Base-by-base conservation (phyloP, 1,140 invertebrate species). In the Rhysida immarginata region DNA sequence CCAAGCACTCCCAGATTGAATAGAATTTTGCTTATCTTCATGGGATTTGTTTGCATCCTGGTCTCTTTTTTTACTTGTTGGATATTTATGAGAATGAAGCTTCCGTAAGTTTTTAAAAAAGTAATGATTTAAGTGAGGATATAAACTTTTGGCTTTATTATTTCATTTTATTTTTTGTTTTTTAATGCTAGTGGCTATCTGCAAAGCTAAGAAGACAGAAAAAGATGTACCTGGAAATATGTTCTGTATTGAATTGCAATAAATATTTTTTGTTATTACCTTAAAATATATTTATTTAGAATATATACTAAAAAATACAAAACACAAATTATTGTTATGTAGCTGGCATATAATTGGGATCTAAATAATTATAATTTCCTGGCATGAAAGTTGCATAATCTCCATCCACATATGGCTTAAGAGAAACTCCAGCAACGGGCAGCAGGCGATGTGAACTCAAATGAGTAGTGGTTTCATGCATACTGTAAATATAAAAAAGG, bases 41-140 rank as follows among this genome's bases (percentile, higher is more conserved):
- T 98, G 58, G 94, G 93, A 55, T 95, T 96, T 68, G 79, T 92
- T 26, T 91, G 89, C 62, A 86, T 98, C 58, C 69, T 95, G 29
- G 81, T 98, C 1, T 95, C 93, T 18, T 97, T 96, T 70, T 86
- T 93, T 60, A 92, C 91, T 49, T 96, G 92, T 58, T 93, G 92
- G 82, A 85, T 97, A 51, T 99, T 99, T 66, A 99, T 99, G 94
- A 79, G 89, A 65, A 98, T 99, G 85, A 99, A 99, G 75, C 69
- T 99, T 59, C 95, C 96, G 75, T 82, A 73, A 78, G 79, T 72
- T n/a, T n/a, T n/a, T n/a, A n/a, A n/a, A n/a, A n/a, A n/a, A n/a
- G n/a, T n/a, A n/a, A n/a, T n/a, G n/a, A n/a, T n/a, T n/a, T n/a
- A n/a, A n/a, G n/a, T n/a, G n/a, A n/a, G n/a, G n/a, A n/a, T n/a